Evolutionary conservation across 2,797 vertebrate genomes (phyloP), one percentile per base, ranked within the genome.

Genomic region (Amazona finschi): DNA sequence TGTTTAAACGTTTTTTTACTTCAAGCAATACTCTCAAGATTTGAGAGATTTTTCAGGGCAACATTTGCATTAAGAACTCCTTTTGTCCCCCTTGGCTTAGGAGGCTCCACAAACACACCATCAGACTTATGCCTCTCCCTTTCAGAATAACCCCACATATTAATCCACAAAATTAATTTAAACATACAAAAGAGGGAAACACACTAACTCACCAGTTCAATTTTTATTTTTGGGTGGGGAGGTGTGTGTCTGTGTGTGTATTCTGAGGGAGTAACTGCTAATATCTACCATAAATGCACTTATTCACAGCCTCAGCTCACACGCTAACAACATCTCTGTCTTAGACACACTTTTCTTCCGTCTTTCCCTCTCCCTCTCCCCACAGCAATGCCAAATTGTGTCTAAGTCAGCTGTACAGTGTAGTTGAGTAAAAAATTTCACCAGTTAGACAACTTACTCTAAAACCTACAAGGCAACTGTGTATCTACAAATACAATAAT

Each of bases 91-190:
- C 36, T 80, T 81, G 83, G 75, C 53, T 89, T 57, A 90, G 75
- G 79, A 85, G 76, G 79, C 64, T 93, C 44, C 33, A 44, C 85
- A 93, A 95, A 94, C 85, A 92, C 43, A 22, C 57, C 3, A 0
- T 15, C 47, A 83, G 87, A 95, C 87, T 95, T 90, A 95, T 85
- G 69, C 15, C 8, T 49, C 91, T 88, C 79, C 95, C 58, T 91
- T 92, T 85, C 58, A 83, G 93, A 92, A 95, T 47, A 87, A 87
- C 75, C 25, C 36, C 85, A 49, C 0, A 0, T 36, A 77, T 39
- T 81, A 1, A 0, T 77, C 87, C 70, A 49, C 55, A 79, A 85
- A 88, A 85, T 86, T 67, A 81, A 90, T 93, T 88, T 90, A 73
- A 90, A 61, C 33, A 20, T 11, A n/a, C 2, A 67, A 57, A 89